phyloP scores from a whole-genome alignment of 1,140 invertebrate genomes.

The Leptestheria dahalacensis region DNA sequence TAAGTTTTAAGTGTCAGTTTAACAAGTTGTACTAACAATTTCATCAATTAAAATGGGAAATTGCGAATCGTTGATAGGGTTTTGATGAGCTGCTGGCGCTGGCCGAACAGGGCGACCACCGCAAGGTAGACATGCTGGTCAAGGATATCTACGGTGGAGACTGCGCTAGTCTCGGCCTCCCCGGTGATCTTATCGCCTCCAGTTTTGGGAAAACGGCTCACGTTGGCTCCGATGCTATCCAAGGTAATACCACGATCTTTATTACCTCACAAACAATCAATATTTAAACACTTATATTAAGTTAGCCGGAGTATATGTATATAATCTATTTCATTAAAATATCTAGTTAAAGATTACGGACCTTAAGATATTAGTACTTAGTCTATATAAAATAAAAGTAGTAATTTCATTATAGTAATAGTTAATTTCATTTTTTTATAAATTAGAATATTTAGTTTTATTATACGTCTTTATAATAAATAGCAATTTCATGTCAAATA shows the following conservation, averaged over 20 bases:
- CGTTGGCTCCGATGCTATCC: constrained; percentile 19
- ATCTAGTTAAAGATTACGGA: no score
- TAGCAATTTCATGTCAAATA: no score
- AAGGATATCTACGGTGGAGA: constrained; percentile 59
- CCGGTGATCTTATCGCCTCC: constrained; percentile 55
- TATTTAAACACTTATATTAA: neutral
- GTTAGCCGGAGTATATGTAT: neutral
- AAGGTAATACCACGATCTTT: no score
- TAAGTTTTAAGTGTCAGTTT: neutral
- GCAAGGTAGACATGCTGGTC: constrained; percentile 56
- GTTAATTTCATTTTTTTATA: no score
- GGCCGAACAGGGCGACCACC: constrained; percentile 54
- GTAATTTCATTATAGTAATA: no score
- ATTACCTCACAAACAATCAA: no score
- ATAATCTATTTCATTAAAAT: constrained; percentile 15
- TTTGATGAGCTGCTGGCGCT: constrained; percentile 57
- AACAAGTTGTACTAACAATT: neutral
- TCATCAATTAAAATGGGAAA: neutral
- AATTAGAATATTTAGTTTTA: no score
- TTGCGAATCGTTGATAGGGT: constrained; percentile 28
- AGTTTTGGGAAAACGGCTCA: constrained; percentile 54
- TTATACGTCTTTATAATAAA: no score
- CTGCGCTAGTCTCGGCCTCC: constrained; percentile 39
- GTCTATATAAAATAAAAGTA: no score
- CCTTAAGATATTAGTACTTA: no score